Base-by-base conservation (phyloP, 1,140 invertebrate species). In the Drosophila pallidifrons region DNA sequence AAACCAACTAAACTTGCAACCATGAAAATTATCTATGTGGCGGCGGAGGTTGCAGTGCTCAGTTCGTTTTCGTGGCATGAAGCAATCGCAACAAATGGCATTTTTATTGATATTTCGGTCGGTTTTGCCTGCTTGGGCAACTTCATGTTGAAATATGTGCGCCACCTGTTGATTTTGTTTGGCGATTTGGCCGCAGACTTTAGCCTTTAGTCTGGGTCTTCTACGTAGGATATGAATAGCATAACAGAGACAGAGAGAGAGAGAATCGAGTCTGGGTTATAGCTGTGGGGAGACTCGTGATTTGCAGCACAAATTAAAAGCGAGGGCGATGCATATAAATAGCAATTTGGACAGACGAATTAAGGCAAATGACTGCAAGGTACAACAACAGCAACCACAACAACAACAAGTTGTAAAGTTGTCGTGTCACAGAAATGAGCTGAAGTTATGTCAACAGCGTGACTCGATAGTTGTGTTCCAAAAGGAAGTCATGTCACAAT, bases 71-170 rank as follows among this genome's bases (percentile, higher is more conserved):
- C 77, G 78, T 88, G 85, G 71, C 76, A 55, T 63, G 58, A 52
- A 74, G 75, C 79, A 87, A 87, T 87, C 83, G 73, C 77, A 85
- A 85, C 85, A 88, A 88, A 88, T 88, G 85, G 85, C 85, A 88
- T 88, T 88, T 88, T 88, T 88, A 88, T 88, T 88, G 85, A 88
- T 88, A 88, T 90, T 88, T 88, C 85, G 85, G 55, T 89, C 81
- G 80, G 66, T 75, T 25, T 82, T 61, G 76, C 68, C 68, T 68
- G 82, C 72, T 72, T n/a, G 51, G 51, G 51, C 51, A 83, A 85
- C 81, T 70, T 79, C 77, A 88, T 89, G 85, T 89, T 88, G 80
- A 89, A 88, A 88, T 88, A 88, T 88, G 85, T 68, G 85, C 85
- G 83, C 85, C 83, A 88, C 83, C 83, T 88, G 83, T 88, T 88